A percentile compares a stretch with the other conserved stretches of the same genome.
Conservation (phyloP, 2,888 invertebrate genomes). For the Icerya purchasi region DNA sequence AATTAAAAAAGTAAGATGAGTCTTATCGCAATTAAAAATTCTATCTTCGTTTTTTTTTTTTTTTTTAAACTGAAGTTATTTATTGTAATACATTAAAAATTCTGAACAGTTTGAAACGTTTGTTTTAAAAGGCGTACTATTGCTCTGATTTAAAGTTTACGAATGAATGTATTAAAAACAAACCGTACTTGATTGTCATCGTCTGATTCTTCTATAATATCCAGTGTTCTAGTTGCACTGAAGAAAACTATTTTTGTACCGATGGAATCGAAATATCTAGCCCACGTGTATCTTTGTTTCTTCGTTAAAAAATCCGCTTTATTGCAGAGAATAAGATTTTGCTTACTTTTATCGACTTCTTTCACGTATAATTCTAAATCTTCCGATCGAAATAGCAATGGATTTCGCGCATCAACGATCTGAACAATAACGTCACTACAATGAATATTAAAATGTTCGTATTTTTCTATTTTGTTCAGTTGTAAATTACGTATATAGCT, state of each 20-base stretch:
- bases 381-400: constrained; percentile 72
- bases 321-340: constrained; percentile 71
- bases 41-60: too few species aligned
- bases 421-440: constrained; percentile 76
- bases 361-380: constrained; percentile 74
- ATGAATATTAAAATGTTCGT: constrained; percentile 9
- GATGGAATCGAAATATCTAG: constrained; percentile 52
- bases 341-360: constrained; percentile 47
- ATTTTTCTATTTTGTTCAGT: neutral
- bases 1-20: too few species aligned
- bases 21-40: too few species aligned
- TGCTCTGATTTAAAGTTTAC: too few species aligned
- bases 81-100: too few species aligned
- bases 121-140: too few species aligned
- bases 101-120: too few species aligned
- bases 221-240: constrained; percentile 49
- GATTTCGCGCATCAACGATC: constrained; percentile 91
- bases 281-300: constrained; percentile 63
- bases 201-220: constrained; percentile 20
- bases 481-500: too few species aligned
- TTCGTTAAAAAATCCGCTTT: constrained; percentile 81
- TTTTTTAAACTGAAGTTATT: too few species aligned
- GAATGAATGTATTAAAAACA: too few species aligned
- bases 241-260: constrained; percentile 65
- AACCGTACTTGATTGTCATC: too few species aligned